A percentile compares a stretch with the other conserved stretches of the same genome.
phyloP scores from a whole-genome alignment of 2,113 vertebrate genomes.

The Oreochromis tanganicae region DNA sequence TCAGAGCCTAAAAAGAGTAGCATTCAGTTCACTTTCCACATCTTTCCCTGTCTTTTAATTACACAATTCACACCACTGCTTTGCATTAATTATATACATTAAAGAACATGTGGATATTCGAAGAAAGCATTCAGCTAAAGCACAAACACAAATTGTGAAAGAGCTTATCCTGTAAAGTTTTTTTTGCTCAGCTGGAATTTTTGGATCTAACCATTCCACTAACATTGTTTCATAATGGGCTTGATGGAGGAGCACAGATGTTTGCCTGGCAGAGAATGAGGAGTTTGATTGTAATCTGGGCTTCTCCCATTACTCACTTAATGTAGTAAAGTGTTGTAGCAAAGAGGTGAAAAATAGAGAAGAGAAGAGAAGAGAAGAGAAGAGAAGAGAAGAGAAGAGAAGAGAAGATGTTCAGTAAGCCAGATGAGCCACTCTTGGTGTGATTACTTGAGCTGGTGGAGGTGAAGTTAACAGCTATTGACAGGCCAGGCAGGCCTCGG shows the following conservation, averaged over 20 bases:
- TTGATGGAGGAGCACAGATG: slow-evolving; percentile 55
- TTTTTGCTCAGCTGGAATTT: neutral
- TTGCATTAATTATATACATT: neutral
- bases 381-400: neutral
- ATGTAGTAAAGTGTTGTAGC: slow-evolving; percentile 24
- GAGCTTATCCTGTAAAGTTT: neutral
- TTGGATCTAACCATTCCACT: neutral
- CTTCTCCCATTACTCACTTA: slow-evolving; percentile 54
- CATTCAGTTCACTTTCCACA: neutral
- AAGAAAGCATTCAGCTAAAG: neutral
- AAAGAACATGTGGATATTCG: neutral
- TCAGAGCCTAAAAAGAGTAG: neutral
- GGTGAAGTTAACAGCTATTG: slow-evolving; percentile 68
- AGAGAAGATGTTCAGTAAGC: neutral
- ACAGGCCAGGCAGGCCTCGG: slow-evolving; percentile 56
- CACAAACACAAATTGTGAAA: neutral
- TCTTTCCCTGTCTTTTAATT: slow-evolving; percentile 3
- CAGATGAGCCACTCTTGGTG: slow-evolving; percentile 33
- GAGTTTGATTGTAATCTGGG: slow-evolving; percentile 50
- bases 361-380: neutral
- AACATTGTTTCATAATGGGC: slow-evolving; percentile 19
- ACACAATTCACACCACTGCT: neutral
- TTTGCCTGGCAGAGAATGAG: slow-evolving; percentile 29
- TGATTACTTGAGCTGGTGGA: slow-evolving; percentile 29
- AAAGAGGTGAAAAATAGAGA: slow-evolving; percentile 5